phyloP scores from a whole-genome alignment of 1,140 invertebrate species.

The Drosophila teissieri region DNA sequence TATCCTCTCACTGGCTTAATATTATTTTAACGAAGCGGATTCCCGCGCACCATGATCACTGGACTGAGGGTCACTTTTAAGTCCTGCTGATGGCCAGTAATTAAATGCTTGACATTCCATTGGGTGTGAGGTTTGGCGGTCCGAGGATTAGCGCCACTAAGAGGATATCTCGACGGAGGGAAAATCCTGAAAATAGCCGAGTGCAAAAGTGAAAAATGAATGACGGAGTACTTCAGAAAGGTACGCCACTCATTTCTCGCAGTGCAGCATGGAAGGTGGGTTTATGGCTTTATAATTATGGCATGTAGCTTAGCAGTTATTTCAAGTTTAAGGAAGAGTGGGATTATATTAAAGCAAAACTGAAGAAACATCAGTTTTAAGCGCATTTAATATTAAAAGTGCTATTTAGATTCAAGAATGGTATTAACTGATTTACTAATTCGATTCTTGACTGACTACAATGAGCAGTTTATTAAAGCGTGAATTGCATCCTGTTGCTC shows the following conservation, averaged over 20 bases:
- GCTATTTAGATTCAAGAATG: not conserved
- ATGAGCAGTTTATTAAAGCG: constrained; percentile 5
- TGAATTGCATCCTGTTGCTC: constrained; percentile 26
- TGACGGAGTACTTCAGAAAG: constrained; percentile 23
- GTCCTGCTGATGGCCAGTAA: constrained; percentile 77
- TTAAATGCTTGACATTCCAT: constrained; percentile 80
- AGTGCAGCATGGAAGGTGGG: constrained; percentile 37
- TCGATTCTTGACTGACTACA: not conserved
- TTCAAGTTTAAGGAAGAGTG: not conserved
- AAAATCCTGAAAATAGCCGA: constrained; percentile 11
- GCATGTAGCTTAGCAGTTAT: constrained; percentile 60
- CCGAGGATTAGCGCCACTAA: constrained; percentile 57
- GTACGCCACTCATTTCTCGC: constrained; percentile 3
- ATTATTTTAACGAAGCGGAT: constrained; percentile 80
- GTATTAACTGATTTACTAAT: not conserved
- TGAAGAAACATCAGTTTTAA: not conserved
- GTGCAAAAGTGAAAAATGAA: constrained; percentile 35
- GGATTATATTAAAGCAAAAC: not conserved
- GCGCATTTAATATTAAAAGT: no score
- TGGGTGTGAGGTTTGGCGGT: constrained; percentile 49
- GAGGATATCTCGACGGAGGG: constrained; percentile 14
- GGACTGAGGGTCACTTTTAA: constrained; percentile 58
- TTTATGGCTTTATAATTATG: constrained; percentile 80
- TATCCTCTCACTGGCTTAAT: constrained; percentile 66
- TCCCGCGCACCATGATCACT: constrained; percentile 36